Evolutionary conservation across 2,113 vertebrate species (phyloP), one percentile per base, ranked within the genome.

Genomic region (Geococcyx californianus): DNA sequence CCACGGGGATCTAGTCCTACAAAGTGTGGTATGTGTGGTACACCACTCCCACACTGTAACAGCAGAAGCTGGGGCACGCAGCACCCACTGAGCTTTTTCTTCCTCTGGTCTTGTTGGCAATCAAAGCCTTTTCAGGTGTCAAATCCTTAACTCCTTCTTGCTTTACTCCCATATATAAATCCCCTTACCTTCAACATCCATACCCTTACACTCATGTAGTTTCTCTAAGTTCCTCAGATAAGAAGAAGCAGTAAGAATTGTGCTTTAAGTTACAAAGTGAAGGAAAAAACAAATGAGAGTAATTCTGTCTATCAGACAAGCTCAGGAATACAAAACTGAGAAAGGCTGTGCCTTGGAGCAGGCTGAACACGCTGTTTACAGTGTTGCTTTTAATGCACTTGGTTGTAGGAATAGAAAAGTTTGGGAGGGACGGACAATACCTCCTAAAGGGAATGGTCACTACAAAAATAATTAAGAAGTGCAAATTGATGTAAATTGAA

Each of bases 1-100:
- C 28, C 15, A 62, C 54, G 56, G 25, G 7, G 4, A 11, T 51
- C 80, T 73, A 40, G 60, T 59, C 55, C 63, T 73, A 44, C 55
- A 16, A 26, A 49, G 45, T 16, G 31, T 42, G 63, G 33, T 42
- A 55, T 59, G 45, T 16, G 31, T 42, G 63, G 33, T 42, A 55
- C 55, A 66, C 13, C 40, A 24, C 59, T 74, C 56, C 20, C 29
- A 31, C 16, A 49, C 10, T 2, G 3, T 15, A 55, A 28, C 14
- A 82, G 56, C 60, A 84, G 16, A 93, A 89, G 36, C 52, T 15
- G 44, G 4, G 4, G 47, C 13, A 76, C 6, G 13, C 20, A 74
- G 55, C 3, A 11, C 10, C 3, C 19, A 25, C 16, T 0, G 0
- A 67, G 3, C 1, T 0, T 62, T 84, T 74, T 67, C 18, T 28